These are phyloP conservation scores for Drosophila orena DNA, from an alignment of 1,140 invertebrate species.

Conservation along the genomic window DNA sequence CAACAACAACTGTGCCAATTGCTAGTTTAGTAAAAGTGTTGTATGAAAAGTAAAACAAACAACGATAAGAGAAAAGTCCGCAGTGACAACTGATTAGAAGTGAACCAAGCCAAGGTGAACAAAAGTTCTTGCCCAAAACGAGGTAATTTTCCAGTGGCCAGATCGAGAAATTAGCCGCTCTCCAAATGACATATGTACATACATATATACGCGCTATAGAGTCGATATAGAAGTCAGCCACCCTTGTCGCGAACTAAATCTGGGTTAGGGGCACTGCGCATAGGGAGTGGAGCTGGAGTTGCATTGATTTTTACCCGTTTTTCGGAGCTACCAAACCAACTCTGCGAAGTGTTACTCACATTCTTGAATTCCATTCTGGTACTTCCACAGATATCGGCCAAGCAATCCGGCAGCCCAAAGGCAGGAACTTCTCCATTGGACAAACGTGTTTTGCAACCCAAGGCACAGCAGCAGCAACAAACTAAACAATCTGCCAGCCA, in stretches of 20 bases:
- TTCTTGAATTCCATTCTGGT: constrained; percentile 4
- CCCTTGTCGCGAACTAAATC: constrained; percentile 36
- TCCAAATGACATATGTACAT: background rate
- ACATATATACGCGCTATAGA: background rate
- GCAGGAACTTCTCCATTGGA: constrained; percentile 80
- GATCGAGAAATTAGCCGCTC: constrained; percentile 1
- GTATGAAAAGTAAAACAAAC: constrained; percentile 51
- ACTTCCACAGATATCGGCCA: constrained; percentile 78
- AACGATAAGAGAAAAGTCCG: constrained; percentile 45
- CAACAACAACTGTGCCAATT: constrained; percentile 39
- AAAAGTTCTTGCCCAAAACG: constrained; percentile 25
- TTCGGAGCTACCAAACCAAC: background rate
- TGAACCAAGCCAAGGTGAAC: constrained; percentile 8
- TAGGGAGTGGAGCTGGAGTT: constrained; percentile 21
- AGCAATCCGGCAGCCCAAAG: constrained; percentile 80
- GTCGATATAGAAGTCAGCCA: background rate
- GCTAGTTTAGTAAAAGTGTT: constrained; percentile 27
- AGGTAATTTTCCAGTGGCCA: constrained; percentile 62
- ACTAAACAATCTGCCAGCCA: constrained; percentile 62
- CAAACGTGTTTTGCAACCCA: constrained; percentile 85
- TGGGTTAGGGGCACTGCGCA: constrained; percentile 77
- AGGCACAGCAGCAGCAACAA: constrained; percentile 75
- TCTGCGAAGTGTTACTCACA: constrained; percentile 1
- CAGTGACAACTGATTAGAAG: constrained; percentile 21
- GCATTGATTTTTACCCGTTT: constrained; percentile 67